A percentile compares a stretch with the other conserved stretches of the same genome.
Conservation (phyloP, 2,797 vertebrate species). For the Siniperca scherzeri region DNA sequence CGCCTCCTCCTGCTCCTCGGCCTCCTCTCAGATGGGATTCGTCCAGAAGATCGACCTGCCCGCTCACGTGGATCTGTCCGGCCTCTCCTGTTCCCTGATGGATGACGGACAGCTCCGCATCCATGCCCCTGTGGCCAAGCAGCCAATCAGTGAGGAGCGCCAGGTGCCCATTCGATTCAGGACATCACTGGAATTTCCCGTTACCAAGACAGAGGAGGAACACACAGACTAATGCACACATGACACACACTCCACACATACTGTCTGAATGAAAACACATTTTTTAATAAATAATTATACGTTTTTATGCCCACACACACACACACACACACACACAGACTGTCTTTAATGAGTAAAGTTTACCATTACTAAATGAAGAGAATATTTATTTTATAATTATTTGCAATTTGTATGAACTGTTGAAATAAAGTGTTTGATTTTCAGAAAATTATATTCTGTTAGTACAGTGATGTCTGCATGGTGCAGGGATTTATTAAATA, state of each 20-base stretch:
- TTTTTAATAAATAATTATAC: neutral
- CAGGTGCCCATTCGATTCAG: constrained; percentile 75
- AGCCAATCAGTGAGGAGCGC: constrained; percentile 50
- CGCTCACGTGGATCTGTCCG: constrained; percentile 75
- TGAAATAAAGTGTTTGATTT: constrained; percentile 49
- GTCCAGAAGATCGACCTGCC: constrained; percentile 78
- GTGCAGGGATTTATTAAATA: neutral
- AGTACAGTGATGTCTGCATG: neutral
- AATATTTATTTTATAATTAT: constrained; percentile 63
- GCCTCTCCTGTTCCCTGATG: constrained; percentile 81
- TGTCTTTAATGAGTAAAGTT: constrained; percentile 43
- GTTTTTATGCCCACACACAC: neutral
- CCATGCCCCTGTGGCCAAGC: constrained; percentile 69
- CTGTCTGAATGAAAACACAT: neutral
- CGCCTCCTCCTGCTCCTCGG: constrained; percentile 52
- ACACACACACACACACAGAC: constrained; percentile 32
- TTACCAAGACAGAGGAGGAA: constrained; percentile 61
- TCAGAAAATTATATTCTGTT: neutral
- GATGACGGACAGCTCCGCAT: constrained; percentile 81
- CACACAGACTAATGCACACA: constrained; percentile 47
- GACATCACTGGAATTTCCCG: constrained; percentile 81
- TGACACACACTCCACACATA: neutral
- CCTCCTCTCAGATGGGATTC: constrained; percentile 69
- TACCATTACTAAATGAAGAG: constrained; percentile 29
- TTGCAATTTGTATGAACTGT: constrained; percentile 48